Evolutionary conservation across 2,113 vertebrate genomes (phyloP), one percentile per base, ranked within the genome.

Genomic region (Hystrix cristata): DNA sequence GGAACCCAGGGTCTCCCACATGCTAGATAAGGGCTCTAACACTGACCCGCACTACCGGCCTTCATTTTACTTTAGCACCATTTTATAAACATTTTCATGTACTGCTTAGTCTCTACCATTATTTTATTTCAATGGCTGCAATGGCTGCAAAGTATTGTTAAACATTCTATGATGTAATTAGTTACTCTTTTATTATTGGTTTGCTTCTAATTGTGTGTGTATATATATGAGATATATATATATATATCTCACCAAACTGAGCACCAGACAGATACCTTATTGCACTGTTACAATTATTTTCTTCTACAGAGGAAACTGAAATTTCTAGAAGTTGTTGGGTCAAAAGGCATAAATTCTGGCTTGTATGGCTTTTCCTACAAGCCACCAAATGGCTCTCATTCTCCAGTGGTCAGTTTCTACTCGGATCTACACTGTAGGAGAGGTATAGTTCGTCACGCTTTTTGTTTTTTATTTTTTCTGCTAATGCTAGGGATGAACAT

Each of bases 231-330:
- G n/a, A 15, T 69, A 16, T 67, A 34, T n/a, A n/a, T 69, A 15
- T 65, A 78, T 18, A 80, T 67, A 71, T 51, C 25, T 69, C 60
- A 72, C 10, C 23, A 67, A 84, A 90, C 12, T 62, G n/a, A 92
- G 90, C 62, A 87, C 19, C 29, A 21, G 74, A 51, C 64, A 67
- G 57, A 64, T 83, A 87, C 80, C 48, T 81, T 48, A n/a, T 15
- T 95, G 65, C 93, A 60, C 13, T 65, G 19, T 80, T 87, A 80
- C 3, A 74, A 14, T 72, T 78, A 71, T 65, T 81, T 87, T 86
- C 60, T 78, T 81, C 11, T 80, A n/a, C 13, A 82, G 7, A 79
- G 62, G 29, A 94, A 91, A 95, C 80, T 95, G 21, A 87, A 21
- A 94, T 95, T 80, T 95, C 64, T 18, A 12, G 34, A 97, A 34